Conservation (phyloP, 2,888 invertebrate species). For the Ephialtes manifestator region DNA sequence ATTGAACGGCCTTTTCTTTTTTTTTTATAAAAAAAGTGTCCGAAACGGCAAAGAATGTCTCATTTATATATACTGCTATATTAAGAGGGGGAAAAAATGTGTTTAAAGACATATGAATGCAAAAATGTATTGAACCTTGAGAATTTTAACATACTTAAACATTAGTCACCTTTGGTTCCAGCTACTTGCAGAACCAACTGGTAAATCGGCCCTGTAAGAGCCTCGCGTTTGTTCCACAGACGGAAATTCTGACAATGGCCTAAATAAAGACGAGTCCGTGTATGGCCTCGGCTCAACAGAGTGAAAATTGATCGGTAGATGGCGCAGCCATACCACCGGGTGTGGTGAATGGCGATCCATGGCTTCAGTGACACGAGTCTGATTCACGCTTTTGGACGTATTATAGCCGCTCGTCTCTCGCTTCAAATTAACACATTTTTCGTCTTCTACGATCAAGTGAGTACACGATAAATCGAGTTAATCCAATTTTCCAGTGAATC, state of each 20-base stretch:
- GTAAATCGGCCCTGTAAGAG: slow-evolving; percentile 1
- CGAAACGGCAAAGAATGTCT: too few species aligned
- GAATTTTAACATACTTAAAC: too few species aligned
- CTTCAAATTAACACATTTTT: slow-evolving; percentile 17
- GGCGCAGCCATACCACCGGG: slow-evolving; percentile 59
- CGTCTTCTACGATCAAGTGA: slow-evolving; percentile 44
- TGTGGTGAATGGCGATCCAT: slow-evolving; percentile 57
- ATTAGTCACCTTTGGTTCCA: neutral
- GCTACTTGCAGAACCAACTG: too few species aligned
- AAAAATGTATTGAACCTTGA: too few species aligned
- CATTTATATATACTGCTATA: too few species aligned
- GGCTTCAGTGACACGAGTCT: slow-evolving; percentile 66
- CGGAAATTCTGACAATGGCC: slow-evolving; percentile 66
- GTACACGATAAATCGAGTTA: slow-evolving; percentile 23
- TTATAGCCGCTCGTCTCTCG: neutral
- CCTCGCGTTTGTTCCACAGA: slow-evolving; percentile 21
- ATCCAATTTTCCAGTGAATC: neutral
- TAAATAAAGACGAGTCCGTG: slow-evolving; percentile 66
- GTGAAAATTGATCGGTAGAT: slow-evolving; percentile 50
- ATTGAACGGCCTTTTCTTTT: too few species aligned
- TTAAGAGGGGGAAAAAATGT: too few species aligned
- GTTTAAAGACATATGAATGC: too few species aligned
- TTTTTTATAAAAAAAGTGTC: too few species aligned
- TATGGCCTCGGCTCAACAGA: slow-evolving; percentile 50
- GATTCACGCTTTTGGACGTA: slow-evolving; percentile 65